Evolutionary conservation across 1,140 invertebrate species (phyloP).

Genomic region (Augochlora pura): DNA sequence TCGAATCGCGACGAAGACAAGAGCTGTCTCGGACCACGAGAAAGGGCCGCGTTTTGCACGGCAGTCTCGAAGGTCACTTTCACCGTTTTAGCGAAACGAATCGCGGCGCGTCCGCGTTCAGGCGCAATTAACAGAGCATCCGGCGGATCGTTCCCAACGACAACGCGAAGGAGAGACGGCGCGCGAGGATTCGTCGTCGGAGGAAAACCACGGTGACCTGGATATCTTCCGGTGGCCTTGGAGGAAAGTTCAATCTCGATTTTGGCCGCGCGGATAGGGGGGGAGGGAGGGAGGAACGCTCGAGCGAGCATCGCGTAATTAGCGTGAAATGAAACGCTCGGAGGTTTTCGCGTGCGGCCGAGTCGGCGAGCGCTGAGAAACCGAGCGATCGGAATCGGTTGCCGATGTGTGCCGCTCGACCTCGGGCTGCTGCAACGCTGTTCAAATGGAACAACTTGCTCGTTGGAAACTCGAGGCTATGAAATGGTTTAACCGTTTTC

Average conservation of each 20-base stretch:
- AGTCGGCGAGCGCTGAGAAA: no score
- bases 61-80: no score
- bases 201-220: constrained; percentile 8
- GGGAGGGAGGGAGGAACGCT: no score
- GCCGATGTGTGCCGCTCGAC: neutral
- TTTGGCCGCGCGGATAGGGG: constrained; percentile 8
- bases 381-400: neutral
- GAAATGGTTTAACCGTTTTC: neutral
- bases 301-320: constrained; percentile 30
- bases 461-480: neutral
- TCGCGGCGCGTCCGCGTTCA: no score
- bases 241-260: constrained; percentile 35
- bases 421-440: neutral
- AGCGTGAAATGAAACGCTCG: constrained; percentile 32
- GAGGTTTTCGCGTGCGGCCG: neutral
- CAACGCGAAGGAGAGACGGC: neutral
- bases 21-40: no score
- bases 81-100: no score
- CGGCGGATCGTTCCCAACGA: no score
- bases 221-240: constrained; percentile 19
- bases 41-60: no score
- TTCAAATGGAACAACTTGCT: neutral
- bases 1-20: no score
- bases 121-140: no score
- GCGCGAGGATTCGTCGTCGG: neutral